Evolutionary conservation across 2,888 invertebrate species (phyloP).

Genomic region (Sicus ferrugineus): DNA sequence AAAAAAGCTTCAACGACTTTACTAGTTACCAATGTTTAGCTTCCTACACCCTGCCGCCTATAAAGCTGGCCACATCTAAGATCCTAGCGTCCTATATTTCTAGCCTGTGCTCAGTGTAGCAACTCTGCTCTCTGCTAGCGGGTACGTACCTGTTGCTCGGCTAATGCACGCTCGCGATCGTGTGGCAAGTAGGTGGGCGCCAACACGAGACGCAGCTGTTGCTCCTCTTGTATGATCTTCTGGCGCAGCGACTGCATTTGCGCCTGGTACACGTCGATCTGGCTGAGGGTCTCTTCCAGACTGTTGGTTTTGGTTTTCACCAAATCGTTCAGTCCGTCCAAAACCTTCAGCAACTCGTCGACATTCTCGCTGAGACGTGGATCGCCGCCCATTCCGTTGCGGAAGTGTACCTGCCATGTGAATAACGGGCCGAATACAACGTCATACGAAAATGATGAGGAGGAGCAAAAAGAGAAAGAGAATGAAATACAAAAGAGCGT

Average conservation of each 20-base stretch:
- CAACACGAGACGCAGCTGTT: slow-evolving; percentile 82
- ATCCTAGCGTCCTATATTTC: no score
- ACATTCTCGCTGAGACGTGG: slow-evolving; percentile 77
- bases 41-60: no score
- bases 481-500: slow-evolving; percentile 22
- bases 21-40: no score
- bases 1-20: no score
- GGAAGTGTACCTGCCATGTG: slow-evolving; percentile 81
- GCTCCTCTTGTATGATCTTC: slow-evolving; percentile 86
- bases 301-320: slow-evolving; percentile 64
- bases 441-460: slow-evolving; percentile 7
- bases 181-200: slow-evolving; percentile 84
- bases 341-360: slow-evolving; percentile 72
- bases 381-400: slow-evolving; percentile 83
- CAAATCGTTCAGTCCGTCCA: slow-evolving; percentile 68
- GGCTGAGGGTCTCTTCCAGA: slow-evolving; percentile 79
- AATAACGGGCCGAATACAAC: background rate
- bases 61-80: no score
- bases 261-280: slow-evolving; percentile 87
- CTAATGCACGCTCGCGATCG: slow-evolving; percentile 81
- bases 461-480: slow-evolving; percentile 26
- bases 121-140: background rate
- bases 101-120: background rate
- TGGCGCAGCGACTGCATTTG: slow-evolving; percentile 86
- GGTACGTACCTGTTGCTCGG: slow-evolving; percentile 84